Base-by-base conservation (phyloP, 2,888 invertebrate species). In the Ecliptopera silaceata region DNA sequence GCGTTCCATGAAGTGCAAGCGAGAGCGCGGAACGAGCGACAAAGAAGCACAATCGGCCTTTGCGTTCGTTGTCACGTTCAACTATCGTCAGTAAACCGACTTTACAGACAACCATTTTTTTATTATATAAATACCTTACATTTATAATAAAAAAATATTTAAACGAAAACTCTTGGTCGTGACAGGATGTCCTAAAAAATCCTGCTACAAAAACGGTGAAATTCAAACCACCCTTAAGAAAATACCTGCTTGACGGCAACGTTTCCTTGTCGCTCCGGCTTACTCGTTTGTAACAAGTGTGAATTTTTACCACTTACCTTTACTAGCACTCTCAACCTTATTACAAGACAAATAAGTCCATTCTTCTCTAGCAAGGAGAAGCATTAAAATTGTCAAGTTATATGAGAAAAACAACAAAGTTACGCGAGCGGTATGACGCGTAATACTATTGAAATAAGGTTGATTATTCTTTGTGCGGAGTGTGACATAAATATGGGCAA, bases 201-300 rank as follows among this genome's bases (percentile, higher is more conserved):
- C 41, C 42, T 20, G 22, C 34, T 18, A 41, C 39, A 41, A 49
- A 56, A 49, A 58, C 48, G 38, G n/a, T 56, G 56, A 61, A 57
- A 51, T 54, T 47, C 51, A 51, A 39, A 49, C 47, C 52, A 63
- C 58, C 57, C 60, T 63, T 41, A 59, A 53, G 55, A 69, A 67
- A 66, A 70, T 68, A 70, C 57, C 57, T 44, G n/a, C 70, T 68
- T 69, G 63, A 70, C 66, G 58, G 42, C 53, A 64, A 68, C 71
- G 66, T 70, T 71, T 66, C 69, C 72, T 72, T 69, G 64, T 63
- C 68, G 68, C 63, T 63, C 63, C 57, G 60, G 61, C 65, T 63
- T 64, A 67, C 60, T 68, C 65, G 62, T 49, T 64, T 61, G 69
- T 65, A 60, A 74, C 69, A 68, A 71, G 69, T 71, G 69, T 63